A percentile compares a stretch with the other conserved stretches of the same genome.
phyloP scores from a whole-genome alignment of 2,113 vertebrate species.

The Pluvianellus socialis region DNA sequence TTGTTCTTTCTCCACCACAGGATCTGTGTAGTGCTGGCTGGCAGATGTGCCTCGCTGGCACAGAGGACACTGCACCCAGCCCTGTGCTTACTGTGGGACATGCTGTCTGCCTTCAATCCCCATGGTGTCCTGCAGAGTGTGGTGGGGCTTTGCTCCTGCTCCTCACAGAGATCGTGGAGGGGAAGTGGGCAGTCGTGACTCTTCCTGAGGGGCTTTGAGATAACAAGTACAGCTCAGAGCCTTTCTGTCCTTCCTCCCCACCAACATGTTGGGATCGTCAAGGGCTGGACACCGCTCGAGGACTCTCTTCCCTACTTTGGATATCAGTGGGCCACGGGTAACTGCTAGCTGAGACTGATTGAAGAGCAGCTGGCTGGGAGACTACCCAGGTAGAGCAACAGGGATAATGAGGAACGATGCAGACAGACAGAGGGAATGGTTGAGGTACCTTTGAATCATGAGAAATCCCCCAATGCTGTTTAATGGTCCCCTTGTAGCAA shows the following conservation, averaged over 20 bases:
- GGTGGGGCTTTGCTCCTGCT: background rate
- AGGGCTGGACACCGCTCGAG: rapidly evolving
- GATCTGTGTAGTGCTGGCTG: background rate
- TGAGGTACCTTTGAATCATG: background rate
- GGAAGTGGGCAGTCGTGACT: background rate
- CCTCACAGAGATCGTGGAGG: background rate
- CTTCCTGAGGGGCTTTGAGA: background rate
- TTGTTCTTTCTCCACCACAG: background rate
- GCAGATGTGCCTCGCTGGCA: background rate
- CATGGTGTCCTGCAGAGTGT: rapidly evolving
- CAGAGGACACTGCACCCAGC: background rate
- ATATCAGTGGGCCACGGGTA: background rate
- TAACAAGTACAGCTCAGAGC: background rate
- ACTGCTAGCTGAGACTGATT: background rate
- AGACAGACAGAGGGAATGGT: background rate
- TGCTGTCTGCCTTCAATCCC: background rate
- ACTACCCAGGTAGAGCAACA: background rate
- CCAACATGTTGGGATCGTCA: rapidly evolving
- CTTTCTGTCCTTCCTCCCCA: background rate
- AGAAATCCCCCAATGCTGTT: background rate
- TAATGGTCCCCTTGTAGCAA: background rate
- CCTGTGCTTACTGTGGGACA: background rate
- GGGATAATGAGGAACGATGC: background rate
- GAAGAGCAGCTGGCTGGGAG: background rate
- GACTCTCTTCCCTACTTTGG: background rate